phyloP scores from a whole-genome alignment of 2,888 invertebrate species.

The Trissoscelio sp. region DNA sequence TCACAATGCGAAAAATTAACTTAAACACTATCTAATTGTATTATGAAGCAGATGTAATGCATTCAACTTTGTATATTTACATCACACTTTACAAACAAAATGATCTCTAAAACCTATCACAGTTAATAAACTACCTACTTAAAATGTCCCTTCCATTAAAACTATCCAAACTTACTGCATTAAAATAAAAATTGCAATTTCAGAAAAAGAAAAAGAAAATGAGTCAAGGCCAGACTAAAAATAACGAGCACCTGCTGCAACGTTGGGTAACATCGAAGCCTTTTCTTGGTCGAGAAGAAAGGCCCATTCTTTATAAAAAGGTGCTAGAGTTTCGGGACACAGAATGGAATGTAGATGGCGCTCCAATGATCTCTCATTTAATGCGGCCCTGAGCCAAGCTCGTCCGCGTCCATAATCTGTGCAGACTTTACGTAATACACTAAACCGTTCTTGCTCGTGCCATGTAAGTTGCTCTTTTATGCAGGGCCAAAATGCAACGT shows the following conservation, averaged over 20 bases:
- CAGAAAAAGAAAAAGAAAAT: no score
- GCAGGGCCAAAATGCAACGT: constrained; percentile 91
- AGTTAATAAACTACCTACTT: no score
- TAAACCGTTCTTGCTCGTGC: constrained; percentile 94
- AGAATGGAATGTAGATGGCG: constrained; percentile 84
- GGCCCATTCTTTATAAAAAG: constrained; percentile 93
- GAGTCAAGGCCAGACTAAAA: no score
- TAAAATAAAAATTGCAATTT: no score
- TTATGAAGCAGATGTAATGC: no score
- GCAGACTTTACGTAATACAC: constrained; percentile 87
- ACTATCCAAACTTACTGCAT: no score
- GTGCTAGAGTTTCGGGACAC: constrained; percentile 73
- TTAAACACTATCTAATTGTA: no score
- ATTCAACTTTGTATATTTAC: no score
- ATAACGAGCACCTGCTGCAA: constrained; percentile 90
- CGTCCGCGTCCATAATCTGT: constrained; percentile 92
- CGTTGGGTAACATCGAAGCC: constrained; percentile 90
- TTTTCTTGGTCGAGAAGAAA: constrained; percentile 92
- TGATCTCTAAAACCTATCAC: no score
- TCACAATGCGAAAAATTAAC: no score
- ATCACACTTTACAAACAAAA: no score
- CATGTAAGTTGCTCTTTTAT: constrained; percentile 91
- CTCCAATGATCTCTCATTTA: constrained; percentile 96
- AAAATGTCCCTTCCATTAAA: no score
- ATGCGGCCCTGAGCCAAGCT: constrained; percentile 94